phyloP scores from a whole-genome alignment of 2,797 vertebrate species.

The Syngnathus acus region DNA sequence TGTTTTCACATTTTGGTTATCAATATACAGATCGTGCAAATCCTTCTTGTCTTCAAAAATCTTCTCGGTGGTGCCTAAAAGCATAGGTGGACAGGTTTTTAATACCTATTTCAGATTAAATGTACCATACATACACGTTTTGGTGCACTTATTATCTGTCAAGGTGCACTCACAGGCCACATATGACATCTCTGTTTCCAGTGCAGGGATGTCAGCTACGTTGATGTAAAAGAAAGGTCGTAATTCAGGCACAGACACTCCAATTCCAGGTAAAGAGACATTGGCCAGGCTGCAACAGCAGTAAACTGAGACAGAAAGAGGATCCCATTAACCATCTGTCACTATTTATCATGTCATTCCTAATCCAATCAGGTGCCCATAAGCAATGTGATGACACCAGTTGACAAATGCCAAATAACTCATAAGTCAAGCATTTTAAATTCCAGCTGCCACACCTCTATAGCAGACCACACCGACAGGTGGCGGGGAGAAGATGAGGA shows the following conservation, averaged over 20 bases:
- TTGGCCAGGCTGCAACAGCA: conserved; percentile 97
- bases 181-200: conserved; percentile 89
- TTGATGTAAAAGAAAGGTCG: conserved; percentile 98
- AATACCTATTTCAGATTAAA: background rate
- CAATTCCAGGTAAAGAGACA: conserved; percentile 87
- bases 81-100: background rate
- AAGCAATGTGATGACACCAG: background rate
- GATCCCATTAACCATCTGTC: background rate
- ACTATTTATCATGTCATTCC: background rate
- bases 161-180: conserved; percentile 86
- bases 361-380: background rate
- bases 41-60: conserved; percentile 95
- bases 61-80: conserved; percentile 93
- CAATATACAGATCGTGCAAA: conserved; percentile 91
- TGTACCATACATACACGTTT: background rate
- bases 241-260: conserved; percentile 84
- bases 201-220: conserved; percentile 86
- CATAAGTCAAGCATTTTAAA: too few relatives aligned
- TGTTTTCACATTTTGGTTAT: conserved; percentile 98
- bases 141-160: background rate
- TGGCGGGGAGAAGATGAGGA: conserved; percentile 95
- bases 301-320: conserved; percentile 73
- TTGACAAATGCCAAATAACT: background rate
- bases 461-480: conserved; percentile 97
- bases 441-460: conserved; percentile 70